phyloP scores from a whole-genome alignment of 1,140 invertebrate species.

The Mylabris phalerata region DNA sequence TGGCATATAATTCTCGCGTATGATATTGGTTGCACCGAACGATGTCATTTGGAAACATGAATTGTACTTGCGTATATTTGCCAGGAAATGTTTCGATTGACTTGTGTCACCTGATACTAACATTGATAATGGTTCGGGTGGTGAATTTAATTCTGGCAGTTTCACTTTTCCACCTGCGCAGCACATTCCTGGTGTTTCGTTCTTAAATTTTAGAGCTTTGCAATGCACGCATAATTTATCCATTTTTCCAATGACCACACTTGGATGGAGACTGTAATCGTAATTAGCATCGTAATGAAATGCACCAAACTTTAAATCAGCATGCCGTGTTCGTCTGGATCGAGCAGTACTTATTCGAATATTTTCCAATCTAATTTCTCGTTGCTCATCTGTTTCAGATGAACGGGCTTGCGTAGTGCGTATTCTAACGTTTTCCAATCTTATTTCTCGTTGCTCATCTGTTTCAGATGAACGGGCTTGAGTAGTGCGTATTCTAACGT shows the following conservation, averaged over 20 bases:
- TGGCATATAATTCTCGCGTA: too few relatives aligned
- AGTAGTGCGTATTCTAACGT: too few relatives aligned
- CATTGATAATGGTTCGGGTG: background rate
- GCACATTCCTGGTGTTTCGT: conserved; percentile 20
- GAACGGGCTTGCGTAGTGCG: too few relatives aligned
- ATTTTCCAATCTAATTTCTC: too few relatives aligned
- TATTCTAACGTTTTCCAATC: too few relatives aligned
- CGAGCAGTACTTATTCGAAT: too few relatives aligned
- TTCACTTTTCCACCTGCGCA: conserved; percentile 21
- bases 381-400: too few relatives aligned
- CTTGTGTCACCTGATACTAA: conserved; percentile 30
- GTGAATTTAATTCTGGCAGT: conserved; percentile 8
- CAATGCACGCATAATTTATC: conserved; percentile 12
- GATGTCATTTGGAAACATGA: conserved; percentile 20
- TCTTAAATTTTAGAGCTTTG: conserved; percentile 17
- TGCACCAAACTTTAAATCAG: background rate
- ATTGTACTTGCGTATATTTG: conserved; percentile 34
- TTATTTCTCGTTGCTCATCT: too few relatives aligned
- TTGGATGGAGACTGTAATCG: conserved; percentile 4
- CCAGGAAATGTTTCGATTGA: conserved; percentile 36
- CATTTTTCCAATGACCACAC: conserved; percentile 5
- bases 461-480: too few relatives aligned
- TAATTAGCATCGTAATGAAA: conserved; percentile 6
- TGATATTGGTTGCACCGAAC: background rate
- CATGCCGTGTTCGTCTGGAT: too few relatives aligned